A percentile compares a stretch with the other conserved stretches of the same genome.
Conservation (phyloP, 2,888 invertebrate species). For the Nephrotoma flavescens region DNA sequence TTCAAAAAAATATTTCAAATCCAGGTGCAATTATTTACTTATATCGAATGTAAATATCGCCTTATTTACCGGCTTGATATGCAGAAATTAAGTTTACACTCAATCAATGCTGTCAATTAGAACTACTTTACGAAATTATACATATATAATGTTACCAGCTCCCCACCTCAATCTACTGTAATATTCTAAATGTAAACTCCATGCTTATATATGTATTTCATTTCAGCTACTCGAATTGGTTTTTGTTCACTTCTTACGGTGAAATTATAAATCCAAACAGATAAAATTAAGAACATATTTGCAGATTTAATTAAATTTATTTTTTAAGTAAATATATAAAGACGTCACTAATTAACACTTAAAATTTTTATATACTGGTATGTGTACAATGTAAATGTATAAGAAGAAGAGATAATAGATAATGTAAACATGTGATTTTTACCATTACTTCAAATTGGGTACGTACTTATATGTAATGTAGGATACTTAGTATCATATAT, state of each 20-base stretch:
- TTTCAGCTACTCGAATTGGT: not conserved
- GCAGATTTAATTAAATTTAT: not conserved
- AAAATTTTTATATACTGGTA: not conserved
- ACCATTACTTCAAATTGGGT: not conserved
- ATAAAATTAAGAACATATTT: not conserved
- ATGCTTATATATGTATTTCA: not conserved
- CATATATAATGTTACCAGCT: not conserved
- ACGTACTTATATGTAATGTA: too few relatives aligned
- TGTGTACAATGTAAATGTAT: not conserved
- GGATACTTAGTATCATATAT: too few relatives aligned
- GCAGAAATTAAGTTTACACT: not conserved
- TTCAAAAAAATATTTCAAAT: not conserved
- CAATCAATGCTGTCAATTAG: not conserved
- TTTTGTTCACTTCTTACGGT: not conserved
- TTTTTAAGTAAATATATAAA: not conserved
- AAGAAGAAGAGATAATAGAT: not conserved
- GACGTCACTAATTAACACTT: not conserved
- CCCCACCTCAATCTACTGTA: not conserved
- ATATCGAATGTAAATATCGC: not conserved
- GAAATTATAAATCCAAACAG: not conserved
- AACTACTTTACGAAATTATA: not conserved
- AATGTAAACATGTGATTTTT: not conserved
- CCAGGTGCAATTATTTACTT: not conserved
- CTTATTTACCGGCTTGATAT: not conserved
- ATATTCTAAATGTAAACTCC: not conserved